Conservation (phyloP, 2,797 vertebrate genomes). For the Thaleichthys pacificus region DNA sequence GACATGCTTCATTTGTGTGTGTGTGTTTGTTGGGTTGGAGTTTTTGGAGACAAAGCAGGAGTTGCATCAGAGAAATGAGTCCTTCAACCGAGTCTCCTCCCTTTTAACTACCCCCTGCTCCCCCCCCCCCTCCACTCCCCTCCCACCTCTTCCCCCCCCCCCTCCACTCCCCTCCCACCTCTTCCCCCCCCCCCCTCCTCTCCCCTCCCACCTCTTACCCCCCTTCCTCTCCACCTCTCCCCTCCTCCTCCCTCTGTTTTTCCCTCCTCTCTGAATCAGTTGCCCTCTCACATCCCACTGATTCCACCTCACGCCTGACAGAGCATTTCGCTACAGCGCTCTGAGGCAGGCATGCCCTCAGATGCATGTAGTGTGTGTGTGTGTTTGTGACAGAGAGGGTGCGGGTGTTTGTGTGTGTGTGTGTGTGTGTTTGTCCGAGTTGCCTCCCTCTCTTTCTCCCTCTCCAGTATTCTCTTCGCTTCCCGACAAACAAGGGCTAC, state of each 20-base stretch:
- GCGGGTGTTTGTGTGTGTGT: conserved; percentile 18
- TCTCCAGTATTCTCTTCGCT: conserved; percentile 37
- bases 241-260: conserved; percentile 52
- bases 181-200: not conserved
- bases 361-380: conserved; percentile 36
- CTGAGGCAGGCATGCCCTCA: conserved; percentile 57
- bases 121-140: not conserved
- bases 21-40: not conserved
- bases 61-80: not conserved
- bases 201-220: conserved; percentile 16
- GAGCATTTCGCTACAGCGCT: conserved; percentile 66
- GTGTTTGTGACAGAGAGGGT: conserved; percentile 1
- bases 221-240: conserved; percentile 40
- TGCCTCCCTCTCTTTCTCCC: conserved; percentile 24
- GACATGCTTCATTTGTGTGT: not conserved
- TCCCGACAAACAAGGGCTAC: conserved; percentile 43
- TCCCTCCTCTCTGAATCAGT: conserved; percentile 41
- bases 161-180: conserved; percentile 44
- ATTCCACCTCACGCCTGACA: conserved; percentile 73
- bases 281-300: conserved; percentile 64
- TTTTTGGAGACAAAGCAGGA: not conserved
- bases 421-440: conserved; percentile 8
- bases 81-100: not conserved
- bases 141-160: conserved; percentile 26
- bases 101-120: conserved; percentile 2